phyloP scores from a whole-genome alignment of 92 coral and sea anemone species.

The Parazoanthus darwini region DNA sequence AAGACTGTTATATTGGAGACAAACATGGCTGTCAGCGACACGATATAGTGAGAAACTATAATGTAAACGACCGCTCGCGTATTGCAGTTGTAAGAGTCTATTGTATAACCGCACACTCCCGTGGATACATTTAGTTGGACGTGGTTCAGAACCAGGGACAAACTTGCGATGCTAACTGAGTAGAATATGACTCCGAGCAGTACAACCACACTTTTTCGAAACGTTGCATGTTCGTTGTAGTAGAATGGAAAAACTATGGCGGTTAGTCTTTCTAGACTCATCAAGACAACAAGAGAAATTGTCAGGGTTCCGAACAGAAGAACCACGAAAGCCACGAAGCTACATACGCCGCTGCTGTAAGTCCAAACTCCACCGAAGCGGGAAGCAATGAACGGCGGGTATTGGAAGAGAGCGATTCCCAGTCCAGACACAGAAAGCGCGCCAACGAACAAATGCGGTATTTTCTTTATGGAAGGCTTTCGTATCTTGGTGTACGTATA shows the following conservation, averaged over 20 bases:
- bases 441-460: slow-evolving; percentile 86
- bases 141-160: slow-evolving; percentile 63
- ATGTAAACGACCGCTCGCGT: slow-evolving; percentile 68
- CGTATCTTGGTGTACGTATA: slow-evolving; percentile 79
- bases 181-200: slow-evolving; percentile 54
- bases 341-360: slow-evolving; percentile 66
- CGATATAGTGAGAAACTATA: slow-evolving; percentile 69
- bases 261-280: slow-evolving; percentile 80
- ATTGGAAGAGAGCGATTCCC: slow-evolving; percentile 78
- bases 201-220: slow-evolving; percentile 66
- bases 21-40: slow-evolving; percentile 67
- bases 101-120: slow-evolving; percentile 72
- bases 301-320: slow-evolving; percentile 82
- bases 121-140: slow-evolving; percentile 76
- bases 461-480: slow-evolving; percentile 87
- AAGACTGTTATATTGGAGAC: slow-evolving; percentile 75
- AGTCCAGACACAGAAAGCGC: slow-evolving; percentile 83
- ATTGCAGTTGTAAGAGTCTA: slow-evolving; percentile 76
- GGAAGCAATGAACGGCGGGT: slow-evolving; percentile 78
- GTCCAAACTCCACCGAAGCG: slow-evolving; percentile 81
- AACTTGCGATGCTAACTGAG: slow-evolving; percentile 60
- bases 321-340: slow-evolving; percentile 76
- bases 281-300: slow-evolving; percentile 79
- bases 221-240: slow-evolving; percentile 80
- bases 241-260: slow-evolving; percentile 87